Conservation (phyloP, 2,113 vertebrate species). For the Callipepla squamata region DNA sequence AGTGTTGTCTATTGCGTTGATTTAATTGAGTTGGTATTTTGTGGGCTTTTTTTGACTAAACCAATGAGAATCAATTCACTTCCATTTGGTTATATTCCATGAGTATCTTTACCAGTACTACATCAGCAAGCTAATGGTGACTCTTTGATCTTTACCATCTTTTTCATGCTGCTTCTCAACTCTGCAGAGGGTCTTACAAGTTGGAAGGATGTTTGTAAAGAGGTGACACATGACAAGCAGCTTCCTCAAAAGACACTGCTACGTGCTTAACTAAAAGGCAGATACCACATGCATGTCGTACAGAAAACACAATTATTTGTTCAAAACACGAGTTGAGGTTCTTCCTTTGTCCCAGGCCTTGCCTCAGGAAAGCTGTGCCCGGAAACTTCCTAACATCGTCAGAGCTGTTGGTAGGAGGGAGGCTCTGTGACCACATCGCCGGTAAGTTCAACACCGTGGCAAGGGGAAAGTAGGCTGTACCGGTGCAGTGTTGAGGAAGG, state of each 20-base stretch:
- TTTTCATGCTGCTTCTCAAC: not conserved
- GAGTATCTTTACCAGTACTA: not conserved
- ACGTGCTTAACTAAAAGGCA: not conserved
- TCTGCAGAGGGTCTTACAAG: not conserved
- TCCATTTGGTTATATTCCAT: not conserved
- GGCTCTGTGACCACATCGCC: not conserved
- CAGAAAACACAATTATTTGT: not conserved
- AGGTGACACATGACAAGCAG: not conserved
- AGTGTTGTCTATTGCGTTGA: not conserved
- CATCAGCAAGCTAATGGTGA: not conserved
- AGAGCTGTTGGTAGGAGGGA: not conserved
- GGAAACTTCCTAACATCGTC: not conserved
- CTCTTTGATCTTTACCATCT: not conserved
- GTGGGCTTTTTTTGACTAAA: not conserved
- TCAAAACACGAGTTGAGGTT: not conserved
- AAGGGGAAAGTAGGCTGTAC: not conserved
- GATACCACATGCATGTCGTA: too few relatives aligned
- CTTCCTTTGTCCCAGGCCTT: not conserved
- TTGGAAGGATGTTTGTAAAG: not conserved
- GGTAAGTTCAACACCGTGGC: rapidly evolving
- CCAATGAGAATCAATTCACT: not conserved
- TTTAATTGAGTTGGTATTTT: not conserved
- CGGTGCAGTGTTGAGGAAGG: not conserved
- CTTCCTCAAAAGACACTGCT: not conserved
- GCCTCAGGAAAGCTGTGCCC: not conserved